A percentile compares a stretch with the other conserved stretches of the same genome.
Conservation (phyloP, 2,113 vertebrate genomes). For the Elephas maximus region DNA sequence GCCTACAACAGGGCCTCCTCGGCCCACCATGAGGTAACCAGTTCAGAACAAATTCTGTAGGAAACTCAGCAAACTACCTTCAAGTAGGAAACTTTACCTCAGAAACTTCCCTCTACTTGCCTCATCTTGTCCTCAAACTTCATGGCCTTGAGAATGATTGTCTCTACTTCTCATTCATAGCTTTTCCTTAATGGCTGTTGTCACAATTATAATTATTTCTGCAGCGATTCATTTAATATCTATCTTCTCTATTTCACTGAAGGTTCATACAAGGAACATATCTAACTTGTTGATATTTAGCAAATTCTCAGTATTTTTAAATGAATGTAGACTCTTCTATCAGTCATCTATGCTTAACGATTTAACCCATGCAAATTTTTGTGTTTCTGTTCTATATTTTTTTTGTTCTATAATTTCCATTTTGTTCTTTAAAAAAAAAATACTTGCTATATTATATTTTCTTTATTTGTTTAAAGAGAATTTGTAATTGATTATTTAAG, state of each 20-base stretch:
- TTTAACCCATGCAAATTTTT: background rate
- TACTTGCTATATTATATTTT: background rate
- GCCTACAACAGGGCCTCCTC: background rate
- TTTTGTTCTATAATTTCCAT: constrained; percentile 13
- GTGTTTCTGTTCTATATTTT: background rate
- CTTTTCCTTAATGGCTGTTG: background rate
- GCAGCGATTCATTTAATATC: constrained; percentile 13
- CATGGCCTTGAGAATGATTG: background rate
- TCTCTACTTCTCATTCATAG: background rate
- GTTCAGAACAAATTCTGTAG: background rate
- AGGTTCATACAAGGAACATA: background rate
- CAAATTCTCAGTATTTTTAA: constrained; percentile 22
- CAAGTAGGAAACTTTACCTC: background rate
- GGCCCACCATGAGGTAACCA: background rate
- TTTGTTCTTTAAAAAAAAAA: background rate
- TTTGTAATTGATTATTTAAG: constrained; percentile 6
- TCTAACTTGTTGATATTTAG: background rate
- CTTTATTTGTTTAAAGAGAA: background rate
- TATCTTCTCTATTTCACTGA: constrained; percentile 30
- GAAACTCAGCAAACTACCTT: background rate
- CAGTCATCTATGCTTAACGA: constrained; percentile 25
- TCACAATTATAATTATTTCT: constrained; percentile 27
- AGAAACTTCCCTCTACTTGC: background rate
- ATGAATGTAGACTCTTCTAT: constrained; percentile 18
- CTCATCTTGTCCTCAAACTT: constrained; percentile 26